phyloP scores from a whole-genome alignment of 2,888 invertebrate genomes.

The Trissonchulus latispiculum region DNA sequence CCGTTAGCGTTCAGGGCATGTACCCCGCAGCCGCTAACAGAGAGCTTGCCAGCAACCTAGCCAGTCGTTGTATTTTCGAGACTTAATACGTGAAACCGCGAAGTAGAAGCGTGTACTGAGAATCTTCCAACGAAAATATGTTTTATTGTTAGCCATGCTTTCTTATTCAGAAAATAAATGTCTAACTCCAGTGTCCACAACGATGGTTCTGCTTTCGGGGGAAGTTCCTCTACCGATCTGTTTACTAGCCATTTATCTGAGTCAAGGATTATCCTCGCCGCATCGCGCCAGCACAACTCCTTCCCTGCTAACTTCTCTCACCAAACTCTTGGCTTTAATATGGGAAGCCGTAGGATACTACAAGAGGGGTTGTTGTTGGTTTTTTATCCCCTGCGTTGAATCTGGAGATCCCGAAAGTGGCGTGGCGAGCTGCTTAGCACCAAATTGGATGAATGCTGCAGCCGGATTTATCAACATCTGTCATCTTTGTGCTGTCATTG shows the following conservation, averaged over 20 bases:
- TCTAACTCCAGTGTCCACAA: not conserved
- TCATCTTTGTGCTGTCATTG: not conserved
- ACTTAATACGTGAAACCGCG: no score
- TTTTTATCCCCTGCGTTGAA: not conserved
- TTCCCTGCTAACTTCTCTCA: not conserved
- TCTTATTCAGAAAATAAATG: not conserved
- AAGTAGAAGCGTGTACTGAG: no score
- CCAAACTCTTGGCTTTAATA: not conserved
- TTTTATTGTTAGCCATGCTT: no score
- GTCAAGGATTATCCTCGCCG: not conserved
- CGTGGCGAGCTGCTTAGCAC: not conserved
- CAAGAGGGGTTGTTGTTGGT: not conserved
- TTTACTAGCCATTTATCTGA: not conserved
- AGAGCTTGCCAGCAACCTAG: no score
- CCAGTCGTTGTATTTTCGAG: no score
- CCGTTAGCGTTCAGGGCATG: no score
- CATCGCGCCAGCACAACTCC: not conserved
- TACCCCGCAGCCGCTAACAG: no score
- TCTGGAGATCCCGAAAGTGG: not conserved
- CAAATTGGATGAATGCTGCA: not conserved
- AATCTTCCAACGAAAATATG: no score
- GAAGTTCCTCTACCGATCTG: not conserved
- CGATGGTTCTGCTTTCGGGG: not conserved
- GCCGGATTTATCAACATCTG: not conserved
- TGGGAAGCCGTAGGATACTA: not conserved